Evolutionary conservation across 2,113 vertebrate genomes (phyloP).

Genomic region (Sturnus vulgaris): DNA sequence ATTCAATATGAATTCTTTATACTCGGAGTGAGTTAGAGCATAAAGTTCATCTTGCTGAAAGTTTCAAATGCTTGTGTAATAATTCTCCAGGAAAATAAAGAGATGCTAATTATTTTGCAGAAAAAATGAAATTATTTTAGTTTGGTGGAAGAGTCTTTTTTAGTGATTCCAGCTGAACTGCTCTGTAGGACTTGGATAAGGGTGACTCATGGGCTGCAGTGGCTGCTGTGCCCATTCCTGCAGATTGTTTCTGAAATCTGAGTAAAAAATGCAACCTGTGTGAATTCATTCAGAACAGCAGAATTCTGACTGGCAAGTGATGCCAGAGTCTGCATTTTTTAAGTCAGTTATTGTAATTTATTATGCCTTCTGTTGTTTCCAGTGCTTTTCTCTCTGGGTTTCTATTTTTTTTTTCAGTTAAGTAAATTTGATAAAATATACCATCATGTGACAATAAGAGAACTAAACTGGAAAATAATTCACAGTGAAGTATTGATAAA

Average conservation of each 20-base stretch:
- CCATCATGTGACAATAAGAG: slow-evolving; percentile 21
- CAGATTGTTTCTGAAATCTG: neutral
- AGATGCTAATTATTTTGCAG: neutral
- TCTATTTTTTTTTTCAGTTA: neutral
- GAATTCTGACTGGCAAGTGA: neutral
- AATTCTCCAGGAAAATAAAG: neutral
- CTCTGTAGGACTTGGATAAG: neutral
- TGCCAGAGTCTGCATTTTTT: neutral
- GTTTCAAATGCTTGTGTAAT: neutral
- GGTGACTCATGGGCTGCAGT: neutral
- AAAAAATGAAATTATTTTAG: neutral
- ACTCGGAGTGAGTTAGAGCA: neutral
- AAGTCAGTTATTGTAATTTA: neutral
- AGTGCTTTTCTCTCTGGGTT: neutral
- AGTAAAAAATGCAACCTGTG: neutral
- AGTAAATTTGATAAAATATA: slow-evolving; percentile 31
- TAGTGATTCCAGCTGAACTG: neutral
- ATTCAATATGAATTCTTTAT: neutral
- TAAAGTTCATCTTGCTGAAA: neutral
- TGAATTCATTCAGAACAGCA: neutral
- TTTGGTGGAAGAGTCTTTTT: neutral
- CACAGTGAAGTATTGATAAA: slow-evolving; percentile 49
- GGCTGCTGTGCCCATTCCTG: neutral
- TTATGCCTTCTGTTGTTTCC: neutral
- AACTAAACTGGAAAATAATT: slow-evolving; percentile 47